Base-by-base conservation (phyloP, 1,140 invertebrate genomes). In the Trachymyrmex cornetzi region DNA sequence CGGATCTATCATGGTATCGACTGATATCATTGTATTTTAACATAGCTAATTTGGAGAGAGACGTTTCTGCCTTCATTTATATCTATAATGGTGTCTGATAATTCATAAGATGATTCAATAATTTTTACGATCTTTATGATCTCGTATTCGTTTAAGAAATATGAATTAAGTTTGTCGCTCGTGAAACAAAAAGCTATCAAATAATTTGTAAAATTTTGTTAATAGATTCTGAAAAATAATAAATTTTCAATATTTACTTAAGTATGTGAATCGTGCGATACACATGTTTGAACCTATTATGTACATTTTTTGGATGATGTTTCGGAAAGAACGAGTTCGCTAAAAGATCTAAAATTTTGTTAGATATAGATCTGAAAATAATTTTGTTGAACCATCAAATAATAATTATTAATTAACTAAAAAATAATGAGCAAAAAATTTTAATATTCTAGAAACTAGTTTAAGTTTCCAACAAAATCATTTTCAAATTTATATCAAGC, bases 11-110 rank as follows among this genome's bases (percentile, higher is more conserved):
- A n/a, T 22, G 34, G 55, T 80, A 88, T 74, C 64, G 50, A 50
- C 74, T 88, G 82, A 79, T 81, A 88, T 4, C 27, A 5, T 14
- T 48, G 64, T 22, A 11, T 81, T 71, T 16, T 69, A 74, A 82
- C 11, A 9, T 24, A 30, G 7, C 59, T 72, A 74, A 74, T 53
- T 24, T 38, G 11, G 72, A 81, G 4, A 69, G 11, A 53, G 2
- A 53, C 16, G 0, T 69, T 38, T 19, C 19, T 66, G 7, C 19
- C 24, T 66, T 34, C 19, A 22, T 0, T 64, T 22, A 66, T 66
- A 30, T 44, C 0, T 22, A 6, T 53, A 61, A 64, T 24, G 7
- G 7, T 38, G 7, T 77, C 1, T 14, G 16, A 77, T 27, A 50
- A 53, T 66, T 63, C 5, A 48, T 11, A 63, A 63, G 7, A n/a